Base-by-base conservation (phyloP, 2,888 invertebrate species). In the Oxystoma pomonae region DNA sequence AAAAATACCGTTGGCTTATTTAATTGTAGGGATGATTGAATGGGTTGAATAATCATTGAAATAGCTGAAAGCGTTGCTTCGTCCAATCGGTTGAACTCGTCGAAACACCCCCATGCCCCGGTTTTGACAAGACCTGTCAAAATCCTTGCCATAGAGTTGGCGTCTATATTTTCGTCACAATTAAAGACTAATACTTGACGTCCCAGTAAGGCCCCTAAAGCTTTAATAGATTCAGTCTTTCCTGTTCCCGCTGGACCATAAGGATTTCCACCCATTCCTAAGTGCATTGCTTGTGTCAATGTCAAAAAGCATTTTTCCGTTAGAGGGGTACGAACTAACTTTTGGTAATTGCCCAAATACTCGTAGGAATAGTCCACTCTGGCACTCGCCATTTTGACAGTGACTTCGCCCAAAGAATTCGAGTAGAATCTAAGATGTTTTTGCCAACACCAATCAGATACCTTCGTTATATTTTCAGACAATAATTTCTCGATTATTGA, bases 171-270 rank as follows among this genome's bases (percentile, higher is more conserved):
- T 84, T 99, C 98, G 82, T 98, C 98, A 80, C 99, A 99, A 80
- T 97, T 97, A 80, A 97, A 97, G 5, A 97, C 94, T 57, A 97
- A 81, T n/a, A 96, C 95, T 73, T 97, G 90, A 60, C 98, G 85
- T 0, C 98, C 98, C 70, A 98, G 84, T 70, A 97, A 84, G 2
- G 89, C 86, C 0, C 95, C 96, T 3, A 99, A 82, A 0, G 97
- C 96, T 83, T 99, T 99, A 0, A 99, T 96, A 19, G 97, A 96
- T 80, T 99, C 98, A 0, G 98, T 99, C 83, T 99, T 99, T 0
- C 98, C 98, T 0, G 98, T 99, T 61, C 99, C 99, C 18, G 99
- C 99, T 1, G 98, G 98, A 0, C 99, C 99, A 74, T 98, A 98
- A 0, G 98, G 98, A 82, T 99, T 99, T 7, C 98, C 99, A 63